Conservation (phyloP, 1,140 invertebrate species). For the Octopus sinensis region DNA sequence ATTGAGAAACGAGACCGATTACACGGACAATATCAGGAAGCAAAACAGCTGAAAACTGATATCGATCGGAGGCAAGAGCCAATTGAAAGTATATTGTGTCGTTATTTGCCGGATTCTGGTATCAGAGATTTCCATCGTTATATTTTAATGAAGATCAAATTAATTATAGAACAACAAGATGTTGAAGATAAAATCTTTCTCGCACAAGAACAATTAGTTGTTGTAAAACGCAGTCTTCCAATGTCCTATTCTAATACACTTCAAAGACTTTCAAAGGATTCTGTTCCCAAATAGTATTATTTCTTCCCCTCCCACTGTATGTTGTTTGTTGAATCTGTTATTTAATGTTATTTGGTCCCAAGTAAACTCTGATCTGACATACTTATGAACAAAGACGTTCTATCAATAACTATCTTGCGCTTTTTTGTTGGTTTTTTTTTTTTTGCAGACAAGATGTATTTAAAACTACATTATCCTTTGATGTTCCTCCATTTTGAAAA, state of each 20-base stretch:
- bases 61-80: slow-evolving; percentile 78
- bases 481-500: too few relatives aligned
- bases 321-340: background rate
- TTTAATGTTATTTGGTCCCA: background rate
- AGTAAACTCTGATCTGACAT: too few relatives aligned
- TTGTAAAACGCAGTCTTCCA: slow-evolving; percentile 49
- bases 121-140: slow-evolving; percentile 83
- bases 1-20: slow-evolving; percentile 78
- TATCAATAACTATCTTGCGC: too few relatives aligned
- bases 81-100: slow-evolving; percentile 71
- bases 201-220: slow-evolving; percentile 76
- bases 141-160: slow-evolving; percentile 87
- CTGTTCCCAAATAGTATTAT: background rate
- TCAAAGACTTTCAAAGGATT: background rate
- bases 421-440: too few relatives aligned
- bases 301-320: background rate
- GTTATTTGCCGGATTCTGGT: slow-evolving; percentile 73
- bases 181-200: slow-evolving; percentile 83
- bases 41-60: slow-evolving; percentile 76
- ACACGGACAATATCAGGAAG: slow-evolving; percentile 77
- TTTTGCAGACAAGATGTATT: too few relatives aligned
- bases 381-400: too few relatives aligned
- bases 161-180: slow-evolving; percentile 80
- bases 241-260: background rate
- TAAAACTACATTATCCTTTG: too few relatives aligned